phyloP scores from a whole-genome alignment of 2,113 vertebrate genomes.

The Ifrita kowaldi region DNA sequence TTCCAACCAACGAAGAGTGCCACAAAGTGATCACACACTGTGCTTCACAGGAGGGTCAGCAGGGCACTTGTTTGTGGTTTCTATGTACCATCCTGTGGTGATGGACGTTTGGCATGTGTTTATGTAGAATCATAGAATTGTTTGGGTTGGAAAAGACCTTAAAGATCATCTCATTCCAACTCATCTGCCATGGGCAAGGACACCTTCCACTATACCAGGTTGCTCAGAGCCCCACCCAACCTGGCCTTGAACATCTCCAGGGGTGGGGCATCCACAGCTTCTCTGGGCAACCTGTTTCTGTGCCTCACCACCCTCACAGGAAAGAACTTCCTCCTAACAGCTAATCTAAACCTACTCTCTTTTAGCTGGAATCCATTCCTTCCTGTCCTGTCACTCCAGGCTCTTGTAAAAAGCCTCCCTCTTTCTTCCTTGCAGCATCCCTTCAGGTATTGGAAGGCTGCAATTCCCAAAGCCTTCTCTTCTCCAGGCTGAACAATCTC shows the following conservation, averaged over 20 bases:
- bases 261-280: not conserved
- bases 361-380: not conserved
- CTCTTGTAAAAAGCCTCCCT: not conserved
- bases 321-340: not conserved
- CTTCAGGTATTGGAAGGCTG: not conserved
- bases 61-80: not conserved
- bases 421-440: not conserved
- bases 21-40: not conserved
- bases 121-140: not conserved
- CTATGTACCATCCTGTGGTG: not conserved
- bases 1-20: not conserved
- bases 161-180: fast-evolving
- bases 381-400: not conserved
- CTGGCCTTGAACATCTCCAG: not conserved
- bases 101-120: not conserved
- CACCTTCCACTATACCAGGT: not conserved
- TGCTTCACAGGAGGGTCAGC: not conserved
- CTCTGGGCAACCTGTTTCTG: not conserved
- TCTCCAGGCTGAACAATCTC: not conserved
- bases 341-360: not conserved
- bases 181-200: not conserved
- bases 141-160: not conserved
- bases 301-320: not conserved
- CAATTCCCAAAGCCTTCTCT: not conserved
- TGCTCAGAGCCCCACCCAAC: not conserved